Percentiles rank a stretch among this genome's conserved stretches.
phyloP scores from a whole-genome alignment of 1,140 invertebrate species.

The Paraescarpia echinospica region DNA sequence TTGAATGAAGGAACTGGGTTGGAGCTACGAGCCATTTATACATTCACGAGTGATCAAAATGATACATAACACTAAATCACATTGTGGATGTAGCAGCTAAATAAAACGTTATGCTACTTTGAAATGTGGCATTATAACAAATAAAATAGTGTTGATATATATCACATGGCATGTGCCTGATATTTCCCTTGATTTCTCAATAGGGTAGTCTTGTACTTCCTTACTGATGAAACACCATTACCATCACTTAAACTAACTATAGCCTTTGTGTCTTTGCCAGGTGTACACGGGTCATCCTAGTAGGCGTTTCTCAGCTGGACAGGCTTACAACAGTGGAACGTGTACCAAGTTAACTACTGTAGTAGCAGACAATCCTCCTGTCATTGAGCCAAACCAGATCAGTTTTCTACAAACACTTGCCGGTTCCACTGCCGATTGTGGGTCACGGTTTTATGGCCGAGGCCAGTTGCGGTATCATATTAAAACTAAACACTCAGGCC shows the following conservation, averaged over 20 bases:
- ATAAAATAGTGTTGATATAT: too few relatives aligned
- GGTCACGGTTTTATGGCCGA: background rate
- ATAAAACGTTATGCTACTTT: too few relatives aligned
- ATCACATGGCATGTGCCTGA: background rate
- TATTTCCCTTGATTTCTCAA: background rate
- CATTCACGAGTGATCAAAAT: too few relatives aligned
- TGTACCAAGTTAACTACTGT: background rate
- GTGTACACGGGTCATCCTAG: background rate
- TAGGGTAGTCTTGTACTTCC: background rate
- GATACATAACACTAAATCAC: too few relatives aligned
- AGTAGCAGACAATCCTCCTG: background rate
- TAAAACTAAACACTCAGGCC: background rate
- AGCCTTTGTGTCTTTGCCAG: background rate
- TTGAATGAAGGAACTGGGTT: too few relatives aligned
- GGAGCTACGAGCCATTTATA: too few relatives aligned
- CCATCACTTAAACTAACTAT: background rate
- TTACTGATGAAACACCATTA: background rate
- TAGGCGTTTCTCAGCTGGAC: background rate
- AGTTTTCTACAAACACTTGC: too few relatives aligned
- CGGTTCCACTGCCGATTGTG: background rate
- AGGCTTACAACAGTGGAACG: background rate
- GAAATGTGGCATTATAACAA: too few relatives aligned
- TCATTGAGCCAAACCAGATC: background rate
- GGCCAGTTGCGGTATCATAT: background rate
- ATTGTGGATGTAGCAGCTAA: too few relatives aligned